A percentile compares a stretch with the other conserved stretches of the same genome.
These are phyloP conservation scores for Euleptes europaea DNA, from an alignment of 2,113 vertebrate species.

Conservation along the genomic window DNA sequence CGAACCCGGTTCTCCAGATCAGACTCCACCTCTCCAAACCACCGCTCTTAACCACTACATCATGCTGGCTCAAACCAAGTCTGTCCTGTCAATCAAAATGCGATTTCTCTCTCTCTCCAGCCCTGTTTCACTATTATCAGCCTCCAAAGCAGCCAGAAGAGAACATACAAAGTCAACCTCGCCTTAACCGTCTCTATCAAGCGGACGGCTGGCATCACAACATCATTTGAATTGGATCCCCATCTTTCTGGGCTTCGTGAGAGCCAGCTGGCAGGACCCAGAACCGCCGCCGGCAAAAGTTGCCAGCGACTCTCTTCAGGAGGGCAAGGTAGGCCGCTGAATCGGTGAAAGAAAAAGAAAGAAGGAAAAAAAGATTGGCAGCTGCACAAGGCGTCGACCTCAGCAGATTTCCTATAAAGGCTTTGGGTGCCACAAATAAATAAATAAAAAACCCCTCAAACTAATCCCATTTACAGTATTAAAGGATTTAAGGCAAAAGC, in stretches of 20 bases:
- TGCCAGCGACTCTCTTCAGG: background rate
- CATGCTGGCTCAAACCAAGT: too few relatives aligned
- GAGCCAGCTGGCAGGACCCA: background rate
- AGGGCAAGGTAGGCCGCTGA: slow-evolving; percentile 1
- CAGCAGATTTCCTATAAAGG: slow-evolving; percentile 30
- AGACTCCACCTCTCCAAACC: too few relatives aligned
- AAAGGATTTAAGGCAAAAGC: slow-evolving; percentile 51
- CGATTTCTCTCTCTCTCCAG: too few relatives aligned
- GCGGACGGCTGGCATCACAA: background rate
- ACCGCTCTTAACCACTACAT: too few relatives aligned
- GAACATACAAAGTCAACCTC: background rate
- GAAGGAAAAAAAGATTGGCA: background rate
- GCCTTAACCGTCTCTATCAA: background rate
- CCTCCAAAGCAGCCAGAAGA: background rate
- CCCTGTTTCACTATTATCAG: too few relatives aligned
- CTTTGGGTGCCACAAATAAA: slow-evolving; percentile 25
- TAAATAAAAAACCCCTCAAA: slow-evolving; percentile 4
- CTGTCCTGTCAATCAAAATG: too few relatives aligned
- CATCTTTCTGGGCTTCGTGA: too few relatives aligned
- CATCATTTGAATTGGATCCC: background rate
- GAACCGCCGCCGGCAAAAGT: background rate
- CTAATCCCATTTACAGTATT: slow-evolving; percentile 41
- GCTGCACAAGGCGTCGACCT: slow-evolving; percentile 4
- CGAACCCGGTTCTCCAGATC: too few relatives aligned
- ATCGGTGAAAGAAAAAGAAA: background rate